A percentile compares a stretch with the other conserved stretches of the same genome.
Evolutionary conservation across 2,113 vertebrate genomes (phyloP).

Genomic region (Gymnobelideus leadbeateri): DNA sequence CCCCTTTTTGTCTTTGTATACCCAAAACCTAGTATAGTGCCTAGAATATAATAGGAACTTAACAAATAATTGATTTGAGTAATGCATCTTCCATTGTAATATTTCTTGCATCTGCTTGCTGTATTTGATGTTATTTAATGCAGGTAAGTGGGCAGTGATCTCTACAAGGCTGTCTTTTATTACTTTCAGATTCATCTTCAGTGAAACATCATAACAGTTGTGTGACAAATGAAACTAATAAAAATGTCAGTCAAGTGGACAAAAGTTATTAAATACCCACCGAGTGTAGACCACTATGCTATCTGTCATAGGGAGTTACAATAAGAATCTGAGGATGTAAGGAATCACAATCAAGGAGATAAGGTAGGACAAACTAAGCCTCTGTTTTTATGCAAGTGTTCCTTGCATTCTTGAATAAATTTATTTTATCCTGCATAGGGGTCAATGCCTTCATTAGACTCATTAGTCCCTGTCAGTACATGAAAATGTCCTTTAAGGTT

Average conservation of each 20-base stretch:
- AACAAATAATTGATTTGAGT: not conserved
- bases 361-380: not conserved
- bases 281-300: fast-evolving
- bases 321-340: not conserved
- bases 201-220: not conserved
- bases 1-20: not conserved
- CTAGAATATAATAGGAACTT: not conserved
- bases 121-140: not conserved
- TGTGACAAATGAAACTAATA: slow-evolving; percentile 28
- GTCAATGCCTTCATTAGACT: not conserved
- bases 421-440: not conserved
- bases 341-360: not conserved
- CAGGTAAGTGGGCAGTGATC: not conserved
- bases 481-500: not conserved
- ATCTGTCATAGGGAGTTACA: not conserved
- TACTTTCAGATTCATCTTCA: slow-evolving; percentile 8
- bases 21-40: not conserved
- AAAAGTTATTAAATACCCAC: not conserved
- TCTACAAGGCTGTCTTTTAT: slow-evolving; percentile 30
- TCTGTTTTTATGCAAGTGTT: not conserved
- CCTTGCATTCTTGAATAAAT: not conserved
- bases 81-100: not conserved
- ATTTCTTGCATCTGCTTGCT: not conserved
- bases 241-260: not conserved
- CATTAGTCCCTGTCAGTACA: not conserved